phyloP scores from a whole-genome alignment of 2,797 vertebrate genomes.

The Enteromius afrohamiltoni region DNA sequence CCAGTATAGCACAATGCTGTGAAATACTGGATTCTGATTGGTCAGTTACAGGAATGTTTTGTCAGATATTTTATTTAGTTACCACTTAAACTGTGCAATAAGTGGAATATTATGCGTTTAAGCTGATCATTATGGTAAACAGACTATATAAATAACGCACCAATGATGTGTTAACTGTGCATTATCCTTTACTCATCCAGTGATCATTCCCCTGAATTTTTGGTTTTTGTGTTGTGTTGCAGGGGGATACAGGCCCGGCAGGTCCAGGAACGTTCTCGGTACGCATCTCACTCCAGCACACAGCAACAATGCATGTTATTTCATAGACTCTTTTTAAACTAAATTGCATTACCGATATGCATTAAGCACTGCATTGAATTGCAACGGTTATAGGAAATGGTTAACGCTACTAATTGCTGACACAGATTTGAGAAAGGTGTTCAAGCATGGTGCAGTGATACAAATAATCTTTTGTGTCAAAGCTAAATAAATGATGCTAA shows the following conservation, averaged over 20 bases:
- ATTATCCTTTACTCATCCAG: not conserved
- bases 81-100: not conserved
- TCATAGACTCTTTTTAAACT: not conserved
- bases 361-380: not conserved
- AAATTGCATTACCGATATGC: not conserved
- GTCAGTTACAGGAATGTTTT: not conserved
- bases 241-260: slow-evolving; percentile 86
- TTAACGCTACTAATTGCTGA: not conserved
- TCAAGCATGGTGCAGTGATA: not conserved
- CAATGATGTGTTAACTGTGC: not conserved
- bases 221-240: no score
- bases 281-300: slow-evolving; percentile 71
- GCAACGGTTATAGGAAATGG: not conserved
- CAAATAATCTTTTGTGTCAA: not conserved
- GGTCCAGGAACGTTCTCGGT: slow-evolving; percentile 81
- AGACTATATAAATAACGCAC: not conserved
- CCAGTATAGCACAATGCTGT: not conserved
- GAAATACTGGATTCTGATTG: not conserved
- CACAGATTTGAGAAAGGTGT: not conserved
- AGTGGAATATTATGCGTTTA: not conserved
- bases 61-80: not conserved
- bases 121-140: not conserved
- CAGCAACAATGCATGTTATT: slow-evolving; percentile 16
- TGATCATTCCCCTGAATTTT: slow-evolving; percentile 40
- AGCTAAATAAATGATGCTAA: no score